Percentiles rank a stretch among this genome's conserved stretches.
Evolutionary conservation across 1,140 invertebrate genomes (phyloP).

Genomic region (Drosophila nannoptera): DNA sequence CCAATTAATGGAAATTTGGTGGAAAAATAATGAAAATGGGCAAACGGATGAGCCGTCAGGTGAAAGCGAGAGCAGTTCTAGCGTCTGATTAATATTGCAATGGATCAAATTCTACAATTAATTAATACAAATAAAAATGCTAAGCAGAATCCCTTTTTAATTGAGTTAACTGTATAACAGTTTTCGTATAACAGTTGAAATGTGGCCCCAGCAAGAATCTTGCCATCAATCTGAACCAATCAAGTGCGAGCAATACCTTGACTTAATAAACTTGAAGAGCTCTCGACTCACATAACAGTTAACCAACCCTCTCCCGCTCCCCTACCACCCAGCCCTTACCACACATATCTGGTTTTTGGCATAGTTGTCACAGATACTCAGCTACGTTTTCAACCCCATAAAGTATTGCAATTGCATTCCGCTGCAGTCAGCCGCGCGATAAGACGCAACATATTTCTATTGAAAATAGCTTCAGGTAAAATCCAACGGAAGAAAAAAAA

Average conservation of each 20-base stretch:
- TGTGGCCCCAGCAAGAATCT: no score
- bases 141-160: neutral
- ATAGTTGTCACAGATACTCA: neutral
- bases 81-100: slow-evolving; percentile 19
- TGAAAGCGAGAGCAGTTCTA: neutral
- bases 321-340: no score
- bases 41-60: neutral
- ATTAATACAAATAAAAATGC: neutral
- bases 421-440: slow-evolving; percentile 15
- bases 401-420: slow-evolving; percentile 37
- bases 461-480: slow-evolving; percentile 68
- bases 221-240: slow-evolving; percentile 6
- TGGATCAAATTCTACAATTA: slow-evolving; percentile 4
- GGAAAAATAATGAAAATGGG: neutral
- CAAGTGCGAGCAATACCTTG: slow-evolving; percentile 16
- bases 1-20: slow-evolving; percentile 58
- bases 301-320: neutral
- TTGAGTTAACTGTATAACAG: neutral
- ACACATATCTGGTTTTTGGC: slow-evolving; percentile 12
- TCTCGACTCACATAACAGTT: neutral
- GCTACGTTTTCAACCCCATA: slow-evolving; percentile 16
- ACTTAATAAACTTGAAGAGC: slow-evolving; percentile 14
- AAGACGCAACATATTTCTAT: slow-evolving; percentile 49
- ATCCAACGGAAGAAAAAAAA: no score
- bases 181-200: neutral